phyloP scores from a whole-genome alignment of 2,888 invertebrate species.

The Spicauda simplicius region DNA sequence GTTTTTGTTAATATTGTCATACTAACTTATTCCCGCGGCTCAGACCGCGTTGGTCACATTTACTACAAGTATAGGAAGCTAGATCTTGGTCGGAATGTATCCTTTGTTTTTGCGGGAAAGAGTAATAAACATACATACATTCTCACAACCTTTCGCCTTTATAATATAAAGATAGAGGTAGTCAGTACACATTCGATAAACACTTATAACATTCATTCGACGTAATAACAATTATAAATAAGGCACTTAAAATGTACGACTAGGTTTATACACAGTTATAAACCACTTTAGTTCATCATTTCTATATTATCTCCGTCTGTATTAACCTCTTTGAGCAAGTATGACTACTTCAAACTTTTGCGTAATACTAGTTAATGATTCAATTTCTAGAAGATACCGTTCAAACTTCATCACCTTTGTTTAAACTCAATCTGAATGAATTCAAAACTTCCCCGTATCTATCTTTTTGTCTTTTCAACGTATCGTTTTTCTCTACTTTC shows the following conservation, averaged over 20 bases:
- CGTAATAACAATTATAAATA: constrained; percentile 51
- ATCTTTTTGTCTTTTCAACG: constrained; percentile 72
- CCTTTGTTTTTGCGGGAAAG: no score
- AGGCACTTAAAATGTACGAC: constrained; percentile 68
- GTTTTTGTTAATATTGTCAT: neutral
- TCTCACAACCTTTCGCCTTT: no score
- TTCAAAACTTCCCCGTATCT: constrained; percentile 74
- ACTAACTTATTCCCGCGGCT: no score
- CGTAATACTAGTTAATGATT: neutral
- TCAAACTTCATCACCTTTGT: constrained; percentile 67
- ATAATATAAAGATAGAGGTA: no score
- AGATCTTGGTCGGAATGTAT: no score
- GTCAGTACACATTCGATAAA: neutral
- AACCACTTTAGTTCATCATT: constrained; percentile 14
- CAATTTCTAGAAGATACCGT: neutral
- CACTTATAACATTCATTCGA: constrained; percentile 26
- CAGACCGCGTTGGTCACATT: no score
- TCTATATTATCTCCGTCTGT: neutral
- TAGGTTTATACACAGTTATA: constrained; percentile 53
- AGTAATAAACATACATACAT: no score
- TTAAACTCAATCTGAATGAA: constrained; percentile 71
- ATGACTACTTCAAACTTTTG: neutral
- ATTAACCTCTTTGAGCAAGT: neutral
- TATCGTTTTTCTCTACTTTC: constrained; percentile 76
- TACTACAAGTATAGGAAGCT: no score